phyloP scores from a whole-genome alignment of 2,888 invertebrate species.

The Unio pictorum region DNA sequence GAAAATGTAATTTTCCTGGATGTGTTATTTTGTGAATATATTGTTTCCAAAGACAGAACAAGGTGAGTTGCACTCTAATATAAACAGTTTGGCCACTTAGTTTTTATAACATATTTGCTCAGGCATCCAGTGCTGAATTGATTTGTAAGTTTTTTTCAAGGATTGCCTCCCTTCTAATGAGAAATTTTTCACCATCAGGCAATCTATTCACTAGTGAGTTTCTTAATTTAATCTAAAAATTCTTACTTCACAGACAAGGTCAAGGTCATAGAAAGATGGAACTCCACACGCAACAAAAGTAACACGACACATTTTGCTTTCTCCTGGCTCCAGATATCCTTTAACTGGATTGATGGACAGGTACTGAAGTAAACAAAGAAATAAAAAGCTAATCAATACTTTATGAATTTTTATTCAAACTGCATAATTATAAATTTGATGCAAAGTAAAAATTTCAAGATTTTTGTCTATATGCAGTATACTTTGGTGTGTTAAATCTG shows the following conservation, averaged over 20 bases:
- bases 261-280: conserved; percentile 70
- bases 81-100: no score
- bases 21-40: no score
- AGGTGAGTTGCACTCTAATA: no score
- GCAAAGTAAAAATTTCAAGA: background rate
- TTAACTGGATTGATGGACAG: conserved; percentile 63
- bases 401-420: background rate
- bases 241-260: conserved; percentile 71
- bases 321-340: conserved; percentile 64
- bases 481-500: no score
- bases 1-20: no score
- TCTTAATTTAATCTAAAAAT: background rate
- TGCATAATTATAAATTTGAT: conserved; percentile 1
- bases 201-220: no score
- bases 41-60: no score
- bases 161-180: no score
- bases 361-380: conserved; percentile 47
- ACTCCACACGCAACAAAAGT: conserved; percentile 65
- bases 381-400: background rate
- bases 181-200: no score
- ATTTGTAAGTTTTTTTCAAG: no score
- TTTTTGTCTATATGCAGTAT: background rate
- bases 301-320: conserved; percentile 64
- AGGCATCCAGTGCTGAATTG: no score
- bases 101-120: no score